Conservation (phyloP, 2,888 invertebrate species). For the Sesamia inferens region DNA sequence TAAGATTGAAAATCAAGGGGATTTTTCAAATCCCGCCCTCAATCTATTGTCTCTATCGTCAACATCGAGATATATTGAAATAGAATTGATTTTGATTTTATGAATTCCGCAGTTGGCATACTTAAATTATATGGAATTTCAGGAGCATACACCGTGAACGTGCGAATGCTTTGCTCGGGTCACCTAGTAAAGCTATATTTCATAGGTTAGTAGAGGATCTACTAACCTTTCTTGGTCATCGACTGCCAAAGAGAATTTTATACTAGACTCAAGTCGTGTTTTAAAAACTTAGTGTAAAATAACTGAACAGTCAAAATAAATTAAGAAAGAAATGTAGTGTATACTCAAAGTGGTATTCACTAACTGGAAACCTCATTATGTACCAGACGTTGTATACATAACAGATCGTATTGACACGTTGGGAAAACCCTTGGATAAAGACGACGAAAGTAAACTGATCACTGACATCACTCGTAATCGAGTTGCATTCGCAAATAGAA, state of each 20-base stretch:
- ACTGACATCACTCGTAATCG: constrained; percentile 51
- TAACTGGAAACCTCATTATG: constrained; percentile 30
- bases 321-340: constrained; percentile 15
- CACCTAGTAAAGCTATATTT: constrained; percentile 17
- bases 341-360: background rate
- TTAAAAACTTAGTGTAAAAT: constrained; percentile 20
- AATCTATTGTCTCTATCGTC: too few species aligned
- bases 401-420: constrained; percentile 40
- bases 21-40: too few species aligned
- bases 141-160: too few species aligned
- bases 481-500: constrained; percentile 31
- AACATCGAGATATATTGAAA: too few species aligned
- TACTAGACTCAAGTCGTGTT: background rate
- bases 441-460: constrained; percentile 54
- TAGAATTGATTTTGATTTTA: too few species aligned
- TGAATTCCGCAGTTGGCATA: too few species aligned
- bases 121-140: too few species aligned
- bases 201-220: too few species aligned
- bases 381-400: constrained; percentile 37
- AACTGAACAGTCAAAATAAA: constrained; percentile 17
- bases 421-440: constrained; percentile 46
- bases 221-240: constrained; percentile 8
- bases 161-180: too few species aligned
- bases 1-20: too few species aligned
- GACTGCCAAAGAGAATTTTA: background rate